These are phyloP conservation scores for Callyntrura sp. DNA, from an alignment of 2,888 invertebrate species.

Conservation along the genomic window DNA sequence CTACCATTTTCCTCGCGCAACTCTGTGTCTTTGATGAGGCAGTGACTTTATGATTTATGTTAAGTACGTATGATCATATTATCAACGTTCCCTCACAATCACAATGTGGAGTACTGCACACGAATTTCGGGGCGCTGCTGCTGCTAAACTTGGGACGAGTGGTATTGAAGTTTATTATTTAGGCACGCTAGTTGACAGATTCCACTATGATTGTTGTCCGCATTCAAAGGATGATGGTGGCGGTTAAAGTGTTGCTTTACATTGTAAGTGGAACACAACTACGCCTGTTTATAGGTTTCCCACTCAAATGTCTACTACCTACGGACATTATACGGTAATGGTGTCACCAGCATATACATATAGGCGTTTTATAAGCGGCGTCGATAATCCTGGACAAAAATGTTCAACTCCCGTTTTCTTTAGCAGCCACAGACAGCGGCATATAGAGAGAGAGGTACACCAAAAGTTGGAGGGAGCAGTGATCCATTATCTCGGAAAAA, in stretches of 20 bases:
- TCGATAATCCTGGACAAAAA: slow-evolving; percentile 37
- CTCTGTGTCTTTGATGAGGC: neutral
- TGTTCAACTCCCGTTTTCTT: neutral
- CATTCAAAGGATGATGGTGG: no score
- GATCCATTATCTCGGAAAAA: neutral
- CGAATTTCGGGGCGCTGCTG: no score
- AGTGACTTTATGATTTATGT: neutral
- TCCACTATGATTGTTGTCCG: no score
- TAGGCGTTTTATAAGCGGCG: neutral
- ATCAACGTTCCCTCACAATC: no score
- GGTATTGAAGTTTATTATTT: neutral
- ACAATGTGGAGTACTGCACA: no score
- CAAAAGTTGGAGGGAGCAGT: neutral
- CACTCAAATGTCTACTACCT: neutral
- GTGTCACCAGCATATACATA: neutral
- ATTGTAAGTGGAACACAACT: neutral
- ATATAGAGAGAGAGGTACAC: no score
- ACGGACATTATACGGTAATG: neutral
- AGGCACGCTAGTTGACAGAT: no score
- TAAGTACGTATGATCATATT: no score
- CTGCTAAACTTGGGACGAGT: neutral
- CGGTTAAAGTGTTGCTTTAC: no score
- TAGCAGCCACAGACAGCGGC: neutral
- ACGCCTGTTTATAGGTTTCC: neutral
- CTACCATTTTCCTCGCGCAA: neutral